Conservation (phyloP, 2,888 invertebrate genomes). For the Leucania comma region DNA sequence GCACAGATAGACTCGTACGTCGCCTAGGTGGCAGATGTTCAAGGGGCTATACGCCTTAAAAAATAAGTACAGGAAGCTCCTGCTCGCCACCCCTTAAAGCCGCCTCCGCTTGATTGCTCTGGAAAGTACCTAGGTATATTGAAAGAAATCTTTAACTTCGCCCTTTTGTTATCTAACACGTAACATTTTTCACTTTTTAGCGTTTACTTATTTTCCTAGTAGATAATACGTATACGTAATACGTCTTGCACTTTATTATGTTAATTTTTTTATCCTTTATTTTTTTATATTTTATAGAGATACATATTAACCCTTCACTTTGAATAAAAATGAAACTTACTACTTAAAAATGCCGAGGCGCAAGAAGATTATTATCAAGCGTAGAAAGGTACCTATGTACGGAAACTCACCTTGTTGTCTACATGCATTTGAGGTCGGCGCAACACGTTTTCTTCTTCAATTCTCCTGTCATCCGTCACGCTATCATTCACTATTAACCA, state of each 20-base stretch:
- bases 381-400: conserved; percentile 68
- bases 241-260: not conserved
- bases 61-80: no score
- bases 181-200: no score
- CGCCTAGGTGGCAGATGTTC: no score
- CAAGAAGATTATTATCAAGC: conserved; percentile 69
- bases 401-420: not conserved
- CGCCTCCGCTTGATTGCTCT: no score
- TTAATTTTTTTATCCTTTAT: conserved; percentile 4
- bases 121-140: no score
- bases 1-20: no score
- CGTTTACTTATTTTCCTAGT: not conserved
- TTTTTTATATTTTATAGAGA: conserved; percentile 37
- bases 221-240: not conserved
- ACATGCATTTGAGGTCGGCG: not conserved
- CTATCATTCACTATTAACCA: no score
- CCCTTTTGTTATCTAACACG: no score
- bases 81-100: no score
- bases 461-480: not conserved
- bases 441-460: not conserved
- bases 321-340: conserved; percentile 64
- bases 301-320: conserved; percentile 30
- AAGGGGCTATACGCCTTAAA: no score
- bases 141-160: no score
- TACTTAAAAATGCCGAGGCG: conserved; percentile 68